These are phyloP conservation scores for Boleophthalmus pectinirostris DNA, from an alignment of 2,113 vertebrate species.

Conservation along the genomic window DNA sequence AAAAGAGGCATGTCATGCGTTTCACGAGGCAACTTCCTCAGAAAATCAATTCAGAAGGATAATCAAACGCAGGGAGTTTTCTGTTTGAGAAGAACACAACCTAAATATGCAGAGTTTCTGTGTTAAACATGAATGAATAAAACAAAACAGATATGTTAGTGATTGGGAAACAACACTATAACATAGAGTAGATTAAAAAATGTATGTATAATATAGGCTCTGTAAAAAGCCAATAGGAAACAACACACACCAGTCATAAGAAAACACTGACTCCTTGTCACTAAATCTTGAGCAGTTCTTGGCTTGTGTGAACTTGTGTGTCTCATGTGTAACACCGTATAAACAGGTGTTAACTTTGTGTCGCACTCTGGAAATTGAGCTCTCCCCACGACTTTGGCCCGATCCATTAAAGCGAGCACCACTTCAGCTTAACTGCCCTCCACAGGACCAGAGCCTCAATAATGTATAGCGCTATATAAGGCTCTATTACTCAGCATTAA, in stretches of 20 bases:
- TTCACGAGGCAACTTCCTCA: too few relatives aligned
- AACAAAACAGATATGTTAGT: too few relatives aligned
- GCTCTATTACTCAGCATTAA: constrained; percentile 71
- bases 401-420: constrained; percentile 60
- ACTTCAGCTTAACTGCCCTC: constrained; percentile 67
- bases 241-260: neutral
- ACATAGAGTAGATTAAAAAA: too few relatives aligned
- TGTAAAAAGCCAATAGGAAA: neutral
- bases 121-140: too few relatives aligned
- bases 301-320: neutral
- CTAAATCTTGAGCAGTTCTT: neutral
- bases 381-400: constrained; percentile 42
- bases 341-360: constrained; percentile 54
- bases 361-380: constrained; percentile 34
- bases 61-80: too few relatives aligned
- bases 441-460: constrained; percentile 57
- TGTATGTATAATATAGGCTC: too few relatives aligned
- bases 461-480: constrained; percentile 67
- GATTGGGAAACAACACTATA: too few relatives aligned
- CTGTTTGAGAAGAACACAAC: too few relatives aligned
- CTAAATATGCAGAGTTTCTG: too few relatives aligned
- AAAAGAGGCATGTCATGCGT: too few relatives aligned
- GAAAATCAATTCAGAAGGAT: too few relatives aligned
- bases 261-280: neutral
- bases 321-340: constrained; percentile 1